Conservation (phyloP, 2,797 vertebrate species). For the Odontamblyopus rebecca region DNA sequence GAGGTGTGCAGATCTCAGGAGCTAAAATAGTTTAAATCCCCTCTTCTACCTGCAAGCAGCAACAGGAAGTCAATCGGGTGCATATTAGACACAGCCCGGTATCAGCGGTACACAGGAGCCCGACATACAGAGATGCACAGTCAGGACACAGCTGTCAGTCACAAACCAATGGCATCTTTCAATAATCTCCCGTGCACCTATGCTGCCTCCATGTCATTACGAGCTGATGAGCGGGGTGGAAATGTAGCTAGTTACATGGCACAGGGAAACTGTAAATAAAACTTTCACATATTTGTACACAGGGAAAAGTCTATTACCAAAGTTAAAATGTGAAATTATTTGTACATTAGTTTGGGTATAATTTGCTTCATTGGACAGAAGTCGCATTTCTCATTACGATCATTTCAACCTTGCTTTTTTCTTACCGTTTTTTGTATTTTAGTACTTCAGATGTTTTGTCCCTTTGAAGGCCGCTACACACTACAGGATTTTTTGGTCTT, state of each 20-base stretch:
- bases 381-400: too few species aligned
- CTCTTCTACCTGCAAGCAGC: conserved; percentile 58
- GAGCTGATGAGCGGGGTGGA: conserved; percentile 36
- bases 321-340: neutral
- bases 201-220: conserved; percentile 41
- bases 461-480: too few species aligned
- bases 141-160: conserved; percentile 43
- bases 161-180: conserved; percentile 30
- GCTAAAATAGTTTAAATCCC: conserved; percentile 75
- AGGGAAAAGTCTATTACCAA: neutral
- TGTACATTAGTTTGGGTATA: too few species aligned
- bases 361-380: too few species aligned
- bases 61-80: conserved; percentile 66
- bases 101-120: conserved; percentile 65
- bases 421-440: too few species aligned
- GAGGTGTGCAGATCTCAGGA: conserved; percentile 71
- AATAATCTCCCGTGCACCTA: conserved; percentile 45
- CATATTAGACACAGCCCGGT: conserved; percentile 72
- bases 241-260: conserved; percentile 31
- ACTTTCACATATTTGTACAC: conserved; percentile 3
- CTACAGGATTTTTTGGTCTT: too few species aligned
- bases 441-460: too few species aligned
- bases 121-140: conserved; percentile 41
- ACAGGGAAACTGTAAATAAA: conserved; percentile 41
- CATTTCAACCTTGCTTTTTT: too few species aligned